phyloP scores from a whole-genome alignment of 2,797 vertebrate species.

The Lutjanus campechanus region DNA sequence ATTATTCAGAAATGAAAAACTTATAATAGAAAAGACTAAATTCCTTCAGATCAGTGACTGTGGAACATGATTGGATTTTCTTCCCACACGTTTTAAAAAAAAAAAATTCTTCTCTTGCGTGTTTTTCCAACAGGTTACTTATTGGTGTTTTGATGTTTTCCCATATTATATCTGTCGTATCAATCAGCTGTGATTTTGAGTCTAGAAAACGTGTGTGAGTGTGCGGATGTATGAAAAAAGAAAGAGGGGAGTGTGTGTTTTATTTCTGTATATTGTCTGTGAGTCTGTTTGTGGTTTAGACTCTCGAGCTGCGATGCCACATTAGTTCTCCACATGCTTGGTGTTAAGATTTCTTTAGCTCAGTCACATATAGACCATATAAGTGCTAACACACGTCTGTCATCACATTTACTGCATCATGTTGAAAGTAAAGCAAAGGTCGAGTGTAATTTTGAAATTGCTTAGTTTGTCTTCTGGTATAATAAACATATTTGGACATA shows the following conservation, averaged over 20 bases:
- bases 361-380: not conserved
- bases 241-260: not conserved
- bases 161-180: not conserved
- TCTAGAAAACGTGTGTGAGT: not conserved
- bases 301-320: not conserved
- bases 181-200: not conserved
- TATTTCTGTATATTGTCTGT: not conserved
- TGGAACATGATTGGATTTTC: not conserved
- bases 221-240: not conserved
- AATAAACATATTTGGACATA: not conserved
- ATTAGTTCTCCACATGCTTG: not conserved
- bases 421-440: not conserved
- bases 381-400: not conserved
- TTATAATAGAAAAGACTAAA: constrained; percentile 9
- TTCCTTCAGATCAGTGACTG: not conserved
- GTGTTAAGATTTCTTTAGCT: not conserved
- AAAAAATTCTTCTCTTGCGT: not conserved
- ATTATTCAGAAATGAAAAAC: constrained; percentile 32
- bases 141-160: not conserved
- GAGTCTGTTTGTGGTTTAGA: constrained; percentile 5
- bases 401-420: not conserved
- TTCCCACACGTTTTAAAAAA: not conserved
- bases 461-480: not conserved
- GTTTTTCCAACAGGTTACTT: not conserved
- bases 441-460: not conserved